A percentile compares a stretch with the other conserved stretches of the same genome.
Conservation (phyloP, 2,888 invertebrate genomes). For the Coenonympha arcania region DNA sequence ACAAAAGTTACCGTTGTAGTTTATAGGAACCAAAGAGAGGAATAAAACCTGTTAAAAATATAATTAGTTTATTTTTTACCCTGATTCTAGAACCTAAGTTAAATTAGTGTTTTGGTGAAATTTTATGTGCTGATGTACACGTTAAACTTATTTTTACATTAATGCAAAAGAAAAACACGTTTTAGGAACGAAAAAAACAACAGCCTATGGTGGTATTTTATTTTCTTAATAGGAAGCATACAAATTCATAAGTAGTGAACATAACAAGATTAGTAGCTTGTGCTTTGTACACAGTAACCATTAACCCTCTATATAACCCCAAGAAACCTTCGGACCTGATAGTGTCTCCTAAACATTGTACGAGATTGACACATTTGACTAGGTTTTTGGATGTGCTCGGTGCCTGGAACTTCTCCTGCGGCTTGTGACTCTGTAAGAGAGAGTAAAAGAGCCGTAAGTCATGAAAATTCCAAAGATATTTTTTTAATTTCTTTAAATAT, state of each 20-base stretch:
- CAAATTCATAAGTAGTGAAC: constrained; percentile 54
- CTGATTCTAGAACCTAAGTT: too few relatives aligned
- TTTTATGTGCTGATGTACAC: too few relatives aligned
- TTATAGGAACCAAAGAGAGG: constrained; percentile 47
- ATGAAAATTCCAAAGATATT: too few relatives aligned
- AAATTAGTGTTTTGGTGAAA: too few relatives aligned
- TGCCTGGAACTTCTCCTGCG: constrained; percentile 32
- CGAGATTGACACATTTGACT: constrained; percentile 39
- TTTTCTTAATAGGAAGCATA: constrained; percentile 45
- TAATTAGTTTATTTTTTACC: not conserved
- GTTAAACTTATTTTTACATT: too few relatives aligned
- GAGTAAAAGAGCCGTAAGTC: not conserved
- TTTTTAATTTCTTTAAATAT: too few relatives aligned
- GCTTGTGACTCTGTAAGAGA: constrained; percentile 44
- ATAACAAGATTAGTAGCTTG: constrained; percentile 51
- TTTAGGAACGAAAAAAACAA: too few relatives aligned
- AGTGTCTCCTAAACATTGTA: constrained; percentile 39
- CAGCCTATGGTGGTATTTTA: too few relatives aligned
- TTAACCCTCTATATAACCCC: constrained; percentile 53
- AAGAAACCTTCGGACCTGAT: constrained; percentile 41
- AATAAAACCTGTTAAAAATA: constrained; percentile 30
- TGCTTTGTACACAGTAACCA: constrained; percentile 52
- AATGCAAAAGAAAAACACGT: too few relatives aligned
- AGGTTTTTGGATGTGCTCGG: constrained; percentile 42
- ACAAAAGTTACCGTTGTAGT: constrained; percentile 29